Evolutionary conservation across 2,797 vertebrate genomes (phyloP), one percentile per base, ranked within the genome.

Genomic region (Valencia hispanica): DNA sequence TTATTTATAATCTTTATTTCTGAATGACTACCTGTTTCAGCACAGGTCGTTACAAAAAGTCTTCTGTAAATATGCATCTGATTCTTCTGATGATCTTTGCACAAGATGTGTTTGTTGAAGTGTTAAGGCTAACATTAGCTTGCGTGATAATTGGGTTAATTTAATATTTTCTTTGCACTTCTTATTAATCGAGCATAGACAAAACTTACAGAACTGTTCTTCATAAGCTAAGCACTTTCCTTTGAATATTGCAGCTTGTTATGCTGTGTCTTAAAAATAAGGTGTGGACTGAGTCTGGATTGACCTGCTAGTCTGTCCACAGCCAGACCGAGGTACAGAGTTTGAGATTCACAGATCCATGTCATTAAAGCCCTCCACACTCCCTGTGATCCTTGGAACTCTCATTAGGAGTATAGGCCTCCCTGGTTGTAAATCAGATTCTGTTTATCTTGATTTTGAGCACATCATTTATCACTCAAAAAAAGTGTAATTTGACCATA

Each of bases 401-500:
- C 20, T 39, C 22, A 66, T 14, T 41, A n/a, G 22, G 34, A 3
- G 2, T 34, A 66, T 5, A 41, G 10, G 34, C 20, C 7, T 65
- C 18, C 20, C 1, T 36, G 9, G 20, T 32, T 0, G 57, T 27
- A 59, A 59, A 61, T 61, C 18, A 18, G 6, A 8, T 34, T 17
- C 20, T 20, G 18, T 61, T 61, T 61, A n/a, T 32, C 30, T 32
- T 34, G 15, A 61, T 61, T 32, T 61, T 61, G 18, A 34, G 6
- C 59, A 14, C 3, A 34, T 61, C 6, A 61, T 20, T 34, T 18
- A 61, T 34, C 10, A 61, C 32, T 61, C 17, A 20, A 32, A 61
- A 20, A 20, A 84, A 82, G 63, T 41, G 78, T 30, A 73, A 47
- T 39, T 1, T 1, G 61, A 71, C 70, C 15, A 43, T 59, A 83